Evolutionary conservation across 1,140 invertebrate genomes (phyloP).

Genomic region (Planococcus citri): DNA sequence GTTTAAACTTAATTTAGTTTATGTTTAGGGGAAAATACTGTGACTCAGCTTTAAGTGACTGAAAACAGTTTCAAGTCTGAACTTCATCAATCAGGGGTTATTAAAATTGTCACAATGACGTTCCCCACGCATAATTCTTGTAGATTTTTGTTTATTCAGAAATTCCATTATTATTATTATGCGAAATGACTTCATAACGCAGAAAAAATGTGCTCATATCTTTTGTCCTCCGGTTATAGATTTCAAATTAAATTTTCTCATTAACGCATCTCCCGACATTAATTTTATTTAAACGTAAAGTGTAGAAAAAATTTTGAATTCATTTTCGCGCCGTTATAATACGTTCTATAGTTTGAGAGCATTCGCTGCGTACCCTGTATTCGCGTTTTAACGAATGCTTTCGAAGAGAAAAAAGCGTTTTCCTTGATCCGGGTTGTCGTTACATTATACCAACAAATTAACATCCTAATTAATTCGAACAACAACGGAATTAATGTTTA

Average conservation of each 20-base stretch:
- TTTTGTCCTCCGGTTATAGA: too few species aligned
- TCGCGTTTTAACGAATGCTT: not conserved
- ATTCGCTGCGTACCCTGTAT: not conserved
- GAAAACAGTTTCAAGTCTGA: constrained; percentile 2
- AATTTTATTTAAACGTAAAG: too few species aligned
- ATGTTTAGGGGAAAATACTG: not conserved
- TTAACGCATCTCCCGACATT: too few species aligned
- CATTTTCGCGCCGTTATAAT: too few species aligned
- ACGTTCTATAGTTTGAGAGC: too few species aligned
- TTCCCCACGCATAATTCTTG: not conserved
- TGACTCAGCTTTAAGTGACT: constrained; percentile 6
- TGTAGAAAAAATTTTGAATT: too few species aligned
- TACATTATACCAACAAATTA: not conserved
- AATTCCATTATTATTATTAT: not conserved
- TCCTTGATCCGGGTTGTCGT: not conserved
- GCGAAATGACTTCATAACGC: not conserved
- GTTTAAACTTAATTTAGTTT: not conserved
- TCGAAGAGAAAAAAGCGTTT: not conserved
- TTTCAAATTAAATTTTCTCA: too few species aligned
- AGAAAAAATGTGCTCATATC: too few species aligned
- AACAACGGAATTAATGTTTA: too few species aligned
- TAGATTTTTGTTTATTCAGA: not conserved
- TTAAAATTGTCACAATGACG: not conserved
- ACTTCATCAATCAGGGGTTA: constrained; percentile 6
- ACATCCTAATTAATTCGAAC: not conserved